Conservation (phyloP, 2,888 invertebrate species). For the Bimastos eiseni region DNA sequence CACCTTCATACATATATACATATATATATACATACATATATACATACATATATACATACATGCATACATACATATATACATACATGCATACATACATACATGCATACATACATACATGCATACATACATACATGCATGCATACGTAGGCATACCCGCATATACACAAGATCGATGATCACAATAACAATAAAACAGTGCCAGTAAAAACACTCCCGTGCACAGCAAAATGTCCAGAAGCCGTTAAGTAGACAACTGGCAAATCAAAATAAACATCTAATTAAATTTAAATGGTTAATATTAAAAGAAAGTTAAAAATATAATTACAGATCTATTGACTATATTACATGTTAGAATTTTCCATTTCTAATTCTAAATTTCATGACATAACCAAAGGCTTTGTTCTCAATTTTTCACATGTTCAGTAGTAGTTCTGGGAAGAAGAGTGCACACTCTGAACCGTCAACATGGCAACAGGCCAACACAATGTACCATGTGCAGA, state of each 20-base stretch:
- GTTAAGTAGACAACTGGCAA: neutral
- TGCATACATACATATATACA: no score
- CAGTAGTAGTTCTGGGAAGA: neutral
- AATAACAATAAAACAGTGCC: no score
- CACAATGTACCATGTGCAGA: neutral
- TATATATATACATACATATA: no score
- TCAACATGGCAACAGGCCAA: neutral
- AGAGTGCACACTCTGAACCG: neutral
- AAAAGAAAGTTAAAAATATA: neutral
- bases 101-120: no score
- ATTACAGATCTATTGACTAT: neutral
- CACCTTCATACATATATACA: no score
- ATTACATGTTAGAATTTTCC: neutral
- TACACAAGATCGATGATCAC: no score
- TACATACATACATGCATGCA: no score
- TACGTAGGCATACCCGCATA: no score
- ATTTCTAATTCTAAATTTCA: neutral
- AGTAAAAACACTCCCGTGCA: neutral
- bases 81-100: no score
- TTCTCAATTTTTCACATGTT: neutral
- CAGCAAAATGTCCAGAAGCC: neutral
- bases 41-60: no score
- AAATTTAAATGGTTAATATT: neutral
- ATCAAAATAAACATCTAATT: neutral
- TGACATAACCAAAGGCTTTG: neutral